A percentile compares a stretch with the other conserved stretches of the same genome.
Conservation (phyloP, 2,888 invertebrate species). For the Brenthis daphne region DNA sequence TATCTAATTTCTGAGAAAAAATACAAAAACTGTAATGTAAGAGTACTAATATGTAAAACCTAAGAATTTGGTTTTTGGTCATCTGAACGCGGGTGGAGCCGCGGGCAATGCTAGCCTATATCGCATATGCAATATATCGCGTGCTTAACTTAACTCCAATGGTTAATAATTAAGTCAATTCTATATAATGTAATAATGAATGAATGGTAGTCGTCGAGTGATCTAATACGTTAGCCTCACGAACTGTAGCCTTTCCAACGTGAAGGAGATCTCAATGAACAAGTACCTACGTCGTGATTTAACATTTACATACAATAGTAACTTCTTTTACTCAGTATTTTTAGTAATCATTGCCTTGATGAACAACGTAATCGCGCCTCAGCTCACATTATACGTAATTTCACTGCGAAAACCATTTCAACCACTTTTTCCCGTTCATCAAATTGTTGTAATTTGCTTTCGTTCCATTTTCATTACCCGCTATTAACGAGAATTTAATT, state of each 20-base stretch:
- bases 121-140: background rate
- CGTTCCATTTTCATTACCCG: conserved; percentile 20
- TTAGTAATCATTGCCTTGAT: conserved; percentile 18
- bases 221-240: conserved; percentile 41
- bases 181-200: conserved; percentile 7
- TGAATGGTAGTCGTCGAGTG: conserved; percentile 25
- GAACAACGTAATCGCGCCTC: conserved; percentile 21
- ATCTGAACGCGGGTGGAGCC: too few species aligned
- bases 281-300: conserved; percentile 28
- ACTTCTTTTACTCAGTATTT: conserved; percentile 20
- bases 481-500: conserved; percentile 14
- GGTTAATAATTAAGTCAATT: conserved; percentile 8
- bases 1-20: too few species aligned
- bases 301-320: conserved; percentile 4
- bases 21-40: too few species aligned
- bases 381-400: conserved; percentile 3
- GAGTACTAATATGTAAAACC: too few species aligned
- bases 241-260: conserved; percentile 40
- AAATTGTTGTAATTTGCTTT: conserved; percentile 23
- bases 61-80: too few species aligned
- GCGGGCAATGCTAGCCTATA: too few species aligned
- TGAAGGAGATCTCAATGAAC: conserved; percentile 19
- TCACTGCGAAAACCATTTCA: conserved; percentile 10
- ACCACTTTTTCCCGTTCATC: conserved; percentile 5
- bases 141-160: background rate